These are phyloP conservation scores for Dicentrarchus labrax DNA, from an alignment of 2,113 vertebrate species.

Conservation along the genomic window DNA sequence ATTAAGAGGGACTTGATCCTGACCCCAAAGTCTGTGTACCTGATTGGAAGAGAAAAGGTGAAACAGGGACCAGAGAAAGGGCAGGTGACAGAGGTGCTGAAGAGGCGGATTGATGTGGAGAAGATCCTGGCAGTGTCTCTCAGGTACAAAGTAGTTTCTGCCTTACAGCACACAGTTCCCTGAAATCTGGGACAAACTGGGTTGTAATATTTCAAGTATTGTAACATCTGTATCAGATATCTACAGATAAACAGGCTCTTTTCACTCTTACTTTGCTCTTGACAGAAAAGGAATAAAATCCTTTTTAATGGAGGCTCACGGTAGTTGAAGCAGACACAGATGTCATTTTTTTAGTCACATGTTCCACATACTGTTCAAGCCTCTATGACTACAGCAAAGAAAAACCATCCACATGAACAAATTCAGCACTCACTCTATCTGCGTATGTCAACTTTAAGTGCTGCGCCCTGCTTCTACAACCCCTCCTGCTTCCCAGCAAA, in stretches of 20 bases:
- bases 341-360: background rate
- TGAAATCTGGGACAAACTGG: background rate
- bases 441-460: slow-evolving; percentile 1
- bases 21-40: slow-evolving; percentile 93
- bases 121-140: slow-evolving; percentile 92
- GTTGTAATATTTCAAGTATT: background rate
- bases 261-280: background rate
- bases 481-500: background rate
- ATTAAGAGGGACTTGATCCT: slow-evolving; percentile 96
- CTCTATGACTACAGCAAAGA: slow-evolving; percentile 21
- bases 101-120: slow-evolving; percentile 92
- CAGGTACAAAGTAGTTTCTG: slow-evolving; percentile 83
- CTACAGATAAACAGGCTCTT: background rate
- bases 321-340: background rate
- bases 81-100: slow-evolving; percentile 94
- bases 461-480: slow-evolving; percentile 13
- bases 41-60: slow-evolving; percentile 96
- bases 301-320: slow-evolving; percentile 12
- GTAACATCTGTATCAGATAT: background rate
- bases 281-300: too few relatives aligned
- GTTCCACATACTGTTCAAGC: background rate
- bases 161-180: background rate
- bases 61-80: slow-evolving; percentile 97
- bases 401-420: background rate
- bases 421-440: background rate